Evolutionary conservation across 2,797 vertebrate species (phyloP).

Genomic region (Pangasius mekongensis): DNA sequence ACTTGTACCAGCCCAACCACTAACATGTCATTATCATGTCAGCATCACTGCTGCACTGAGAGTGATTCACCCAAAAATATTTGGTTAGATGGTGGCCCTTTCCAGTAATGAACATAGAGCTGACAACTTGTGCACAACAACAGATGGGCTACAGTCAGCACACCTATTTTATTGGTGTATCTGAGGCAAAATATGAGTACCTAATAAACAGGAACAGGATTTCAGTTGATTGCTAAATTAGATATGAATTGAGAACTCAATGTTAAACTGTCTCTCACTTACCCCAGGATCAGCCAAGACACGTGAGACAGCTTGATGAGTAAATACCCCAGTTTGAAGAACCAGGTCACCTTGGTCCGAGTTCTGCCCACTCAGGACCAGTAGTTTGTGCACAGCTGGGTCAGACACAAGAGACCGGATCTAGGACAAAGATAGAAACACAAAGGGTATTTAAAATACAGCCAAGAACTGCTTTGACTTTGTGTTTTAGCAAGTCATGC

Average conservation of each 20-base stretch:
- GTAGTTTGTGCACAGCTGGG: slow-evolving; percentile 88
- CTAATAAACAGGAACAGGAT: neutral
- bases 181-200: neutral
- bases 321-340: slow-evolving; percentile 90
- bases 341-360: slow-evolving; percentile 92
- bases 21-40: neutral
- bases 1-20: neutral
- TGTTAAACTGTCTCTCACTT: slow-evolving; percentile 56
- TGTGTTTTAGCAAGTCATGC: slow-evolving; percentile 17
- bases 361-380: slow-evolving; percentile 92
- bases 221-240: neutral
- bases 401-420: slow-evolving; percentile 88
- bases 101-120: neutral
- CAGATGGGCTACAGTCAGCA: neutral
- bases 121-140: neutral
- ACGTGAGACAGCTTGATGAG: slow-evolving; percentile 82
- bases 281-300: slow-evolving; percentile 88
- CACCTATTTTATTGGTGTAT: neutral
- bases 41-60: neutral
- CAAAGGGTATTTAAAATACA: slow-evolving; percentile 43
- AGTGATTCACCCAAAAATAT: neutral
- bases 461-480: neutral
- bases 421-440: slow-evolving; percentile 71
- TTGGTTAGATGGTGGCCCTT: neutral
- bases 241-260: neutral